Conservation (phyloP, 2,113 vertebrate genomes). For the Lethenteron camtschaticum region DNA sequence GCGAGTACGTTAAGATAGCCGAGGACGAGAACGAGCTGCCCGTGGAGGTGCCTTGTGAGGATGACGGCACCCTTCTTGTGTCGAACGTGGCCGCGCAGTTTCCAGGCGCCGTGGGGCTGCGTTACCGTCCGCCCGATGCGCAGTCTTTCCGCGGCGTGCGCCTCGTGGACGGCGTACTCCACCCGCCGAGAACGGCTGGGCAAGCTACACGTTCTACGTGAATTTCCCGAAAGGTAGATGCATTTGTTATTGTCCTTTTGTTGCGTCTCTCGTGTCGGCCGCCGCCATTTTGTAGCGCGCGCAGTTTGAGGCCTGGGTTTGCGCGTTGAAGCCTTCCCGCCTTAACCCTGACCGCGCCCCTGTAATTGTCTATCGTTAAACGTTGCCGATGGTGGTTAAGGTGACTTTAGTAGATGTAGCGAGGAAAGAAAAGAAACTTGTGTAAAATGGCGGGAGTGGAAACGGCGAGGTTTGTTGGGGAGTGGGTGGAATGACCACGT, state of each 20-base stretch:
- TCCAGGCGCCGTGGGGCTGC: constrained; percentile 1
- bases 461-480: too few species aligned
- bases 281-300: too few species aligned
- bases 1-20: constrained; percentile 1
- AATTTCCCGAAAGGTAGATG: background rate
- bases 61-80: constrained; percentile 2
- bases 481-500: too few species aligned
- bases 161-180: constrained; percentile 4
- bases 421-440: too few species aligned
- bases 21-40: background rate
- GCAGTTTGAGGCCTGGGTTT: too few species aligned
- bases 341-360: too few species aligned
- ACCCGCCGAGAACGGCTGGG: constrained; percentile 1
- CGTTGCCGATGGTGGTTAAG: too few species aligned
- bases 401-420: too few species aligned
- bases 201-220: background rate
- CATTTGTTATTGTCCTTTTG: background rate
- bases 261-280: too few species aligned
- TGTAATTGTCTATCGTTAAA: too few species aligned
- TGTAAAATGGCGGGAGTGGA: too few species aligned
- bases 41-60: background rate
- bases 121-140: background rate
- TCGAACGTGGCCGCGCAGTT: constrained; percentile 3
- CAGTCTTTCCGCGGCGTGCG: constrained; percentile 1
- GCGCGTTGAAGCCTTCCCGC: too few species aligned